Percentiles rank a stretch among this genome's conserved stretches.
phyloP scores from a whole-genome alignment of 2,113 vertebrate species.

The Mesitornis unicolor region DNA sequence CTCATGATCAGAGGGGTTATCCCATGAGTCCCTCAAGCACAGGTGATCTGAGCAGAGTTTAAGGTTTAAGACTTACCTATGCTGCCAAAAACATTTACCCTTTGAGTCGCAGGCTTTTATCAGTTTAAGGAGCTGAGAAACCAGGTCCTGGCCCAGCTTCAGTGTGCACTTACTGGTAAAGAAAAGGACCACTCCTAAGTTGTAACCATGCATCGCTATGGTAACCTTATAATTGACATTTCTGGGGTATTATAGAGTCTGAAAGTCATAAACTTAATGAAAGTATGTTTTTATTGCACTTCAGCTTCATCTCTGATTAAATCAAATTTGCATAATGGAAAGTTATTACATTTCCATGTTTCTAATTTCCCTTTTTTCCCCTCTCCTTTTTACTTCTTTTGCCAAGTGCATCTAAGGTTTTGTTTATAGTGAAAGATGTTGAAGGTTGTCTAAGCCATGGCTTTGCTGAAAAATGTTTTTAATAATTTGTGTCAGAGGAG shows the following conservation, averaged over 20 bases:
- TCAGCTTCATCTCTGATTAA: slow-evolving; percentile 79
- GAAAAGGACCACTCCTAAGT: neutral
- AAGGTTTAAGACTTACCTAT: neutral
- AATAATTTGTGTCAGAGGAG: slow-evolving; percentile 46
- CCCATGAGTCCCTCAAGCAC: neutral
- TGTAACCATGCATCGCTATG: slow-evolving; percentile 68
- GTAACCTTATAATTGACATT: slow-evolving; percentile 71
- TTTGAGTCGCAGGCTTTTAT: fast-evolving
- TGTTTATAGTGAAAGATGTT: slow-evolving; percentile 28
- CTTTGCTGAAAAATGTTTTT: slow-evolving; percentile 44
- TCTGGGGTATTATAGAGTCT: slow-evolving; percentile 52
- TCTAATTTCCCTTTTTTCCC: slow-evolving; percentile 61
- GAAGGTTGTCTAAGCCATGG: neutral
- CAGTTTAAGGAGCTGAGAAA: neutral
- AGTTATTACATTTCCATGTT: slow-evolving; percentile 80
- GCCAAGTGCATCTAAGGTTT: slow-evolving; percentile 25
- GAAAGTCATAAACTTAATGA: slow-evolving; percentile 81
- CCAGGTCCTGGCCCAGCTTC: neutral
- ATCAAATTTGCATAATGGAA: slow-evolving; percentile 81
- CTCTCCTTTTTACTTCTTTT: neutral
- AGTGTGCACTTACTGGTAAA: neutral
- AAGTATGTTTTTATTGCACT: slow-evolving; percentile 78
- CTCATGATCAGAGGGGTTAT: neutral
- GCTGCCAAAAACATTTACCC: neutral
- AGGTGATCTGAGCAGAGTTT: neutral